These are phyloP conservation scores for Plusia festucae DNA, from an alignment of 2,888 invertebrate species.

Conservation along the genomic window DNA sequence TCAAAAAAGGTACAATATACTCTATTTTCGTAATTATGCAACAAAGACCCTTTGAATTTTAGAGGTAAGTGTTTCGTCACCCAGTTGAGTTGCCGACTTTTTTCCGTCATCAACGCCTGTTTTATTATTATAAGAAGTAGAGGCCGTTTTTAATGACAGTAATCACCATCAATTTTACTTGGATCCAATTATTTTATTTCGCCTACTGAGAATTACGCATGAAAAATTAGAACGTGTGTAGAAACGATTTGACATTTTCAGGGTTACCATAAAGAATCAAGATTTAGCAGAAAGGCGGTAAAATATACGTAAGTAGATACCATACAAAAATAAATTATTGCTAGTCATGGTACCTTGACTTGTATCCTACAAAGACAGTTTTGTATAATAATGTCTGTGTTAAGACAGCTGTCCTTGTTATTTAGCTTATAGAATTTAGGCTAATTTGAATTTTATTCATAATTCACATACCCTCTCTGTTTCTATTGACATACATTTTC, in stretches of 20 bases:
- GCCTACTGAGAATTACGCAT: conserved; percentile 22
- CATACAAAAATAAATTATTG: background rate
- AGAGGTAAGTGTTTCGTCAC: conserved; percentile 50
- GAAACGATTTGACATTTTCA: conserved; percentile 29
- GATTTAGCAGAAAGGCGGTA: background rate
- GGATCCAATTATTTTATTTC: conserved; percentile 37
- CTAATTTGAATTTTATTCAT: background rate
- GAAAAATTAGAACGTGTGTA: conserved; percentile 41
- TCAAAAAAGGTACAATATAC: conserved; percentile 51
- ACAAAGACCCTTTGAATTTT: conserved; percentile 56
- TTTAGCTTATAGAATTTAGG: background rate
- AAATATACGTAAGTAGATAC: no score
- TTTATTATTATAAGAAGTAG: conserved; percentile 49
- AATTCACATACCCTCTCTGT: no score
- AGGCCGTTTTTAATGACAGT: conserved; percentile 36
- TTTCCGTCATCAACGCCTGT: conserved; percentile 52
- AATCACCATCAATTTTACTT: conserved; percentile 52
- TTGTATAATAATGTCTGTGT: background rate
- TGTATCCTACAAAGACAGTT: background rate
- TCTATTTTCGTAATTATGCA: conserved; percentile 59
- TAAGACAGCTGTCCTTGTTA: background rate
- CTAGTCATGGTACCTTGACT: background rate
- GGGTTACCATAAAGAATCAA: conserved; percentile 6
- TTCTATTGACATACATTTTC: no score
- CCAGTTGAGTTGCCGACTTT: conserved; percentile 30